Base-by-base conservation (phyloP, 2,888 invertebrate species). In the Listrodromus nycthemerus region DNA sequence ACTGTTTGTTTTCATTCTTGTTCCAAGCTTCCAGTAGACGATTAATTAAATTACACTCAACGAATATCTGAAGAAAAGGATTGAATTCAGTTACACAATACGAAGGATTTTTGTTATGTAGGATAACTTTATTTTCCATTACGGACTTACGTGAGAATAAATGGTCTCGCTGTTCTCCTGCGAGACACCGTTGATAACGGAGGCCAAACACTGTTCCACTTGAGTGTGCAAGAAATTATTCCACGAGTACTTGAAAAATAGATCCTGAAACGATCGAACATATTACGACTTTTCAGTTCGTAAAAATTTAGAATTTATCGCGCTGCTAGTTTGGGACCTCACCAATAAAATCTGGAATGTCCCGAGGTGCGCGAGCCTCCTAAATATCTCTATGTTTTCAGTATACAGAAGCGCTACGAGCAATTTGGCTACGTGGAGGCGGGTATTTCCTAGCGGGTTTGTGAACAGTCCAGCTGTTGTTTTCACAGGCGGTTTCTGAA, bases 161-260 rank as follows among this genome's bases (percentile, higher is more conserved):
- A 95, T 94, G 92, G 94, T 94, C 93, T 92, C 88, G 85, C 91
- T 91, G 83, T 86, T 88, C 83, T 92, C 92, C 67, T 90, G 89
- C 87, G 90, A 89, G 82, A 91, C 91, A 69, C 91, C 90, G 84
- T 91, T 92, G 90, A 98, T 95, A 90, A 97, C 96, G 94, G 96
- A 95, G 84, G 95, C 95, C 89, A 98, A 94, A 93, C 97, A 96
- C 93, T 96, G 95, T 93, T 96, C 96, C 88, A 98, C 97, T 94
- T 98, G 97, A 88, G 97, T 97, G 94, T 99, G 99, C 92, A 99
- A 95, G 94, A 99, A 98, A 95, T 98, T 99, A 95, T 99, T 99
- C 97, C 98, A 97, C 87, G 96, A 95, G 94, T 97, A 98, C 93
- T 95, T 95, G 94, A 98, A 98, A 95, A 98, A 97, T 94, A 99